A percentile compares a stretch with the other conserved stretches of the same genome.
Evolutionary conservation across 2,113 vertebrate genomes (phyloP).

Genomic region (Vanacampus margaritifer): DNA sequence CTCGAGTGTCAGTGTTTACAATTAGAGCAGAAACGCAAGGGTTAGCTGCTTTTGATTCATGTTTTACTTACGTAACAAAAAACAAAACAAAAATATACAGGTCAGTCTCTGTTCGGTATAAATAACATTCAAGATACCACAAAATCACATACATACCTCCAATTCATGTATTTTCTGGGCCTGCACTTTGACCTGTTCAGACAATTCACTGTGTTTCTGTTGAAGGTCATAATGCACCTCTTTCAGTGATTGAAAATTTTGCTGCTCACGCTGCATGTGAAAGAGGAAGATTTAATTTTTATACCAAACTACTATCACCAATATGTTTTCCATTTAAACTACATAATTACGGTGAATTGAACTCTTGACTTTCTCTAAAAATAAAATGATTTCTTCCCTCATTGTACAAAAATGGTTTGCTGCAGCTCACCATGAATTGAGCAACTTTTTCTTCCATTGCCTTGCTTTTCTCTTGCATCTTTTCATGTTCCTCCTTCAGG

Average conservation of each 20-base stretch:
- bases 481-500: slow-evolving; percentile 93
- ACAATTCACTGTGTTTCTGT: slow-evolving; percentile 50
- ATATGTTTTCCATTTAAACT: not conserved
- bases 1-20: too few species aligned
- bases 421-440: slow-evolving; percentile 79
- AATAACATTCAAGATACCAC: not conserved
- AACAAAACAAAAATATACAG: not conserved
- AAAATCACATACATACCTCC: slow-evolving; percentile 55
- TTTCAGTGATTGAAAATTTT: slow-evolving; percentile 65
- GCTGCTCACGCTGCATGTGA: slow-evolving; percentile 64
- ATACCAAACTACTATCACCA: not conserved
- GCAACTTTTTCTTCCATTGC: slow-evolving; percentile 84
- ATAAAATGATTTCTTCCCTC: slow-evolving; percentile 65
- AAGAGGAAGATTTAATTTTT: slow-evolving; percentile 70
- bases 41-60: not conserved
- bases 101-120: not conserved
- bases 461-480: slow-evolving; percentile 83
- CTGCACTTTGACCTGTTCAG: slow-evolving; percentile 40
- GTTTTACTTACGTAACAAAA: not conserved
- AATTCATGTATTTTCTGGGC: slow-evolving; percentile 40
- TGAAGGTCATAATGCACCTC: slow-evolving; percentile 59
- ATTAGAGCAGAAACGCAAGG: too few species aligned
- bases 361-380: not conserved
- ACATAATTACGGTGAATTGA: not conserved
- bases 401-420: slow-evolving; percentile 78